phyloP scores from a whole-genome alignment of 2,888 invertebrate genomes.

The Sisyra nigra region DNA sequence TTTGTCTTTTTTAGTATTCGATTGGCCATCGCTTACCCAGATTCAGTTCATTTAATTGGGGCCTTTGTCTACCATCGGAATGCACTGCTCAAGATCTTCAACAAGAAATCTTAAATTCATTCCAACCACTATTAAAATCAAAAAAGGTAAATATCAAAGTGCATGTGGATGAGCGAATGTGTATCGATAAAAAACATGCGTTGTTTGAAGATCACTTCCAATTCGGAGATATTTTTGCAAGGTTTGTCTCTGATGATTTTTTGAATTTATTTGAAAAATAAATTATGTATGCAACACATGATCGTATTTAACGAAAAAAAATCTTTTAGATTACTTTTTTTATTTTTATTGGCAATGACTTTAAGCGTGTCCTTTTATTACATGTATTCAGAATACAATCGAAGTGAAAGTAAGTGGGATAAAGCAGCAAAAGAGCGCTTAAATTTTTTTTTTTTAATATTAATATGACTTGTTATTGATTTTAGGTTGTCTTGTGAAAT shows the following conservation, averaged over 20 bases:
- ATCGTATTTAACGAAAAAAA: too few relatives aligned
- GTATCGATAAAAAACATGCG: conserved; percentile 11
- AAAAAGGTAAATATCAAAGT: conserved; percentile 16
- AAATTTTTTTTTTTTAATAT: too few relatives aligned
- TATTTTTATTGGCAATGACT: too few relatives aligned
- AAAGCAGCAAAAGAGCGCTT: too few relatives aligned
- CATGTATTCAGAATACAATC: too few relatives aligned
- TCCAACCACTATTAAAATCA: not conserved
- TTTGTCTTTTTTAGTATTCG: conserved; percentile 22
- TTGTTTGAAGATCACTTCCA: conserved; percentile 1
- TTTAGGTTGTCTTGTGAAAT: conserved; percentile 9
- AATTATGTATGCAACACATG: too few relatives aligned
- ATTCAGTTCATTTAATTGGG: conserved; percentile 38
- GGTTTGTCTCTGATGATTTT: conserved; percentile 9
- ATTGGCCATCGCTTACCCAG: conserved; percentile 41
- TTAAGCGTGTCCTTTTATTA: too few relatives aligned
- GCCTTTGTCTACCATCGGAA: conserved; percentile 38
- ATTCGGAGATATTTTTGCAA: conserved; percentile 16
- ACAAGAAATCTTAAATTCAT: conserved; percentile 23
- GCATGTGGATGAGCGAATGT: conserved; percentile 17
- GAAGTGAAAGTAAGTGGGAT: too few relatives aligned
- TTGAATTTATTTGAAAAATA: too few relatives aligned
- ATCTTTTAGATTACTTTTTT: too few relatives aligned
- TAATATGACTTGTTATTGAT: too few relatives aligned
- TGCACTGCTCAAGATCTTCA: conserved; percentile 36